Evolutionary conservation across 37 sponge, comb jelly and placozoan genomes (phyloP).

Genomic region (Hormiphora californensis): DNA sequence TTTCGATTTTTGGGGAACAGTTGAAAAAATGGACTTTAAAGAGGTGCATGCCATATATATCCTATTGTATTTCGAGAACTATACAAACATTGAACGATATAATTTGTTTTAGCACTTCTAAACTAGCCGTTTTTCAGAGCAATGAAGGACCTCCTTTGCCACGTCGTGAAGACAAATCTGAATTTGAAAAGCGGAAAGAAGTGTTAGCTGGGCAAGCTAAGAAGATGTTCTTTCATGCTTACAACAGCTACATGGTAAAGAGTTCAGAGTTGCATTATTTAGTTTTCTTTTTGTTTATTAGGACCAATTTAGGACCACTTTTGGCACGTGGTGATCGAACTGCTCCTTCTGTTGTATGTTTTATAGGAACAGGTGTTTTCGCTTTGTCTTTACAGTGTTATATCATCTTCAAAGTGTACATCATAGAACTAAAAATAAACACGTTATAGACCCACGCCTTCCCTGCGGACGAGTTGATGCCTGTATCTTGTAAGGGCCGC

Average conservation of each 20-base stretch:
- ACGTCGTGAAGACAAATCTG: background rate
- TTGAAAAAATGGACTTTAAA: too few relatives aligned
- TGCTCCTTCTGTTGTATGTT: too few relatives aligned
- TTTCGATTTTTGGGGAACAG: too few relatives aligned
- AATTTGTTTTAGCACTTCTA: too few relatives aligned
- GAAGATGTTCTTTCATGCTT: constrained; percentile 94
- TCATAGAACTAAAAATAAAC: background rate
- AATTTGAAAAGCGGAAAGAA: background rate
- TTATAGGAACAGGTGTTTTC: background rate
- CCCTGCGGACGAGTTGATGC: constrained; percentile 97
- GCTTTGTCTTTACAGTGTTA: background rate
- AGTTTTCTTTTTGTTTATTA: background rate
- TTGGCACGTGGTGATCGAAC: too few relatives aligned
- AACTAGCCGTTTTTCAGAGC: too few relatives aligned
- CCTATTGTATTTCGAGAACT: too few relatives aligned
- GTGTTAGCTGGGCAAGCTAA: constrained; percentile 48
- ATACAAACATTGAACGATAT: too few relatives aligned
- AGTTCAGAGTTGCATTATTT: background rate
- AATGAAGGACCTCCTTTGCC: too few relatives aligned
- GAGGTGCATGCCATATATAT: too few relatives aligned
- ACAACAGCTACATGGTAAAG: constrained; percentile 82
- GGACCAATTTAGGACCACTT: too few relatives aligned
- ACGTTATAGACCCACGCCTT: constrained; percentile 73
- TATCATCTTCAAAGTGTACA: background rate
- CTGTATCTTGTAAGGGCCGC: constrained; percentile 83